Conservation (phyloP, 2,113 vertebrate species). For the Craseonycteris thonglongyai region DNA sequence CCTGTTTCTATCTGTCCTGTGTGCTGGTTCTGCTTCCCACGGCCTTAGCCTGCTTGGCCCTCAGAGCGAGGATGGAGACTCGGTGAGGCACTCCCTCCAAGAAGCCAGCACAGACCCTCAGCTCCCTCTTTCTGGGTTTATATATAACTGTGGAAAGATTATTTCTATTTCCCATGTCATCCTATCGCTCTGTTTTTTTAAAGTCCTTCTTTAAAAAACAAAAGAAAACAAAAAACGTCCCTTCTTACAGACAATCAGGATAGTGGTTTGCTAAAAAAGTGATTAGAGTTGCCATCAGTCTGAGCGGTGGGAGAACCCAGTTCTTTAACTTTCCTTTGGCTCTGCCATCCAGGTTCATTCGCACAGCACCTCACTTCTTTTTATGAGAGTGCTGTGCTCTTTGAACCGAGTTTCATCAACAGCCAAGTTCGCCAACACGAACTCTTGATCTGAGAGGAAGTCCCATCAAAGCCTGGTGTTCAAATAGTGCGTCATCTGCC, state of each 20-base stretch:
- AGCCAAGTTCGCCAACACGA: neutral
- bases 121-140: neutral
- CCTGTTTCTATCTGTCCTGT: neutral
- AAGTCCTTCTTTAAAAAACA: too few relatives aligned
- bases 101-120: neutral
- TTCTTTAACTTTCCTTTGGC: neutral
- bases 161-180: neutral
- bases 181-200: neutral
- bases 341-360: neutral
- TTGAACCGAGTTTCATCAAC: neutral
- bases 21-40: neutral
- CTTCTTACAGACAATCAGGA: neutral
- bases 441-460: neutral
- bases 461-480: neutral
- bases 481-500: neutral
- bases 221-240: neutral
- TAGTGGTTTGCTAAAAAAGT: neutral
- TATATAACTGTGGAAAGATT: neutral
- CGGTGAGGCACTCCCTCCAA: accelerated
- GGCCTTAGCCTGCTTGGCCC: neutral
- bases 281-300: neutral
- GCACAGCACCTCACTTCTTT: neutral
- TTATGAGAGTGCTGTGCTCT: neutral
- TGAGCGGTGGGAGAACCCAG: neutral
- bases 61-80: neutral